Percentiles rank a stretch among this genome's conserved stretches.
These are phyloP conservation scores for Therioaphis trifolii DNA, from an alignment of 2,888 invertebrate species.

Conservation along the genomic window DNA sequence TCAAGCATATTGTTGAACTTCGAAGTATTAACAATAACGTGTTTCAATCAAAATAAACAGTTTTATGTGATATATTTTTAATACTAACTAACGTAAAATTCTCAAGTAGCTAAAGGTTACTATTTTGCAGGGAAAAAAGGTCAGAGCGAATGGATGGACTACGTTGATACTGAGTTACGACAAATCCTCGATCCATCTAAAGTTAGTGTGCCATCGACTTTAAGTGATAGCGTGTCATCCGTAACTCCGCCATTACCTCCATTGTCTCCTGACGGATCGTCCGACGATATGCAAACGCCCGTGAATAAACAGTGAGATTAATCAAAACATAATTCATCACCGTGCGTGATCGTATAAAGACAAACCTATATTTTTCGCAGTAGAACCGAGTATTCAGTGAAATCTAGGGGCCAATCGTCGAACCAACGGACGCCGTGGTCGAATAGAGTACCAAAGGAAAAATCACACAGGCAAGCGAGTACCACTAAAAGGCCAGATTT, in stretches of 20 bases:
- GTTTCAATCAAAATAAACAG: too few relatives aligned
- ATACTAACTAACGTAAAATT: too few relatives aligned
- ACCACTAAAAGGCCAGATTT: conserved; percentile 45
- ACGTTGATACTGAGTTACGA: conserved; percentile 82
- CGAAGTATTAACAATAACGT: too few relatives aligned
- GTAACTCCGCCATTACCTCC: conserved; percentile 84
- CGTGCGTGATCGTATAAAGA: too few relatives aligned
- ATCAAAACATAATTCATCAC: too few relatives aligned
- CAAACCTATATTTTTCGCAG: conserved; percentile 5
- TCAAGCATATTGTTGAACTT: too few relatives aligned
- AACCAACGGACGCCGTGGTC: conserved; percentile 53
- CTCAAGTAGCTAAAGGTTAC: background rate
- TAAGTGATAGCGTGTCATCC: conserved; percentile 77
- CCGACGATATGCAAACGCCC: conserved; percentile 64
- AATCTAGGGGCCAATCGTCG: conserved; percentile 54
- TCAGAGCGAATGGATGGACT: conserved; percentile 79
- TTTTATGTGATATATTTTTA: too few relatives aligned
- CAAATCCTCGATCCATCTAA: conserved; percentile 80
- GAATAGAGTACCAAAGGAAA: conserved; percentile 40
- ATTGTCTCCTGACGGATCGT: conserved; percentile 76
- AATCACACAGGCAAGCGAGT: conserved; percentile 40
- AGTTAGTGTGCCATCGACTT: conserved; percentile 73
- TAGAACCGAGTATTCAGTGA: conserved; percentile 50
- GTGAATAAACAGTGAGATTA: conserved; percentile 68
- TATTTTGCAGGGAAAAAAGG: conserved; percentile 47